Percentiles rank a stretch among this genome's conserved stretches.
phyloP scores from a whole-genome alignment of 2,797 vertebrate genomes.

The Macropodus opercularis region DNA sequence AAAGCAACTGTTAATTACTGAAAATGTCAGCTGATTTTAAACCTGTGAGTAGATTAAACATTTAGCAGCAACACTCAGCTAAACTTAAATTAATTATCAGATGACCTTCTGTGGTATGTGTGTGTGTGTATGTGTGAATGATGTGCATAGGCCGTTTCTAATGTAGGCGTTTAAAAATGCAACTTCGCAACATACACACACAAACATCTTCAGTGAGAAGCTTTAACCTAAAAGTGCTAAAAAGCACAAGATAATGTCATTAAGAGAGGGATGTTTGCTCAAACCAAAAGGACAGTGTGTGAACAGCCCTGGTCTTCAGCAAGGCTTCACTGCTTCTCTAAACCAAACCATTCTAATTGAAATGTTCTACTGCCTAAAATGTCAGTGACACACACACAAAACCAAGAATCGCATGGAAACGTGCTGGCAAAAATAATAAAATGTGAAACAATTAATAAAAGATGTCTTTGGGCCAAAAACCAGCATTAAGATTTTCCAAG shows the following conservation, averaged over 20 bases:
- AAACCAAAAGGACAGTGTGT: slow-evolving; percentile 19
- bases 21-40: slow-evolving; percentile 34
- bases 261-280: slow-evolving; percentile 11
- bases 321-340: slow-evolving; percentile 10
- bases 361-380: slow-evolving; percentile 9
- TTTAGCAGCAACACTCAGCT: slow-evolving; percentile 16
- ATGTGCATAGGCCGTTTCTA: slow-evolving; percentile 11
- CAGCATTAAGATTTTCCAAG: slow-evolving; percentile 9
- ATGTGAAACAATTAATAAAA: too few relatives aligned
- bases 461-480: too few relatives aligned
- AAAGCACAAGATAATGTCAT: slow-evolving; percentile 3
- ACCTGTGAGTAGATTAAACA: slow-evolving; percentile 11
- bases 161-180: slow-evolving; percentile 16
- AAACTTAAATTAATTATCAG: slow-evolving; percentile 9
- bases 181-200: not conserved
- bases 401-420: slow-evolving; percentile 42
- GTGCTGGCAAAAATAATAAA: slow-evolving; percentile 31
- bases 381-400: too few relatives aligned
- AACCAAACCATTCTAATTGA: slow-evolving; percentile 2
- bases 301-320: slow-evolving; percentile 1
- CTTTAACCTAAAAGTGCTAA: slow-evolving; percentile 2
- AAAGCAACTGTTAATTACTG: slow-evolving; percentile 15
- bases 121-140: not conserved
- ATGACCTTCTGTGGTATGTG: slow-evolving; percentile 4
- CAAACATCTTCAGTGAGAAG: not conserved